Conservation (phyloP, 2,113 vertebrate species). For the Silurus asotus region DNA sequence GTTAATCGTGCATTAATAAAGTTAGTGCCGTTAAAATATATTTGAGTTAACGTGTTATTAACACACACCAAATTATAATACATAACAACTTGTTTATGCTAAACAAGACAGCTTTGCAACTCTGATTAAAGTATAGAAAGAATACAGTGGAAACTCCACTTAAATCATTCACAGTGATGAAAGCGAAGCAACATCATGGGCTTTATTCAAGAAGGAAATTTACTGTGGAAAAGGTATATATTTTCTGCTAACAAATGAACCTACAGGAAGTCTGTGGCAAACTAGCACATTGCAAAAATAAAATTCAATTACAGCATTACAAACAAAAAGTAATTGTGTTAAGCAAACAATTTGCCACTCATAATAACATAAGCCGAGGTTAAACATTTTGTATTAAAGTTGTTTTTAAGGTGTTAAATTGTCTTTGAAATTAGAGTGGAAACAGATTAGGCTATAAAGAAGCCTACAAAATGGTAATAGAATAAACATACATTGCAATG, state of each 20-base stretch:
- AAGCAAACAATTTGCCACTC: conserved; percentile 30
- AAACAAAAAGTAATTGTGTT: conserved; percentile 18
- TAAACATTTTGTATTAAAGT: conserved; percentile 33
- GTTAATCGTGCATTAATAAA: too few species aligned
- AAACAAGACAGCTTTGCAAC: background rate
- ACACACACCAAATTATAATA: background rate
- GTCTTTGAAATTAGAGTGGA: conserved; percentile 33
- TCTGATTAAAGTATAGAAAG: background rate
- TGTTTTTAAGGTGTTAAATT: conserved; percentile 35
- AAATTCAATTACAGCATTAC: background rate
- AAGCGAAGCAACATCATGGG: background rate
- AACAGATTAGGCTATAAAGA: conserved; percentile 33
- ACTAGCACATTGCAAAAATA: conserved; percentile 30
- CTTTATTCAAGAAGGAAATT: conserved; percentile 8
- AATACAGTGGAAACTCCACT: background rate
- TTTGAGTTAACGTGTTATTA: too few species aligned
- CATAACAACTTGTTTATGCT: background rate
- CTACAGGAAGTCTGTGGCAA: conserved; percentile 21
- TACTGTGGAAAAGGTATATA: conserved; percentile 1
- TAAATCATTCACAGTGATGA: background rate
- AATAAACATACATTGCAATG: conserved; percentile 24
- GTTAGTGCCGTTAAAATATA: too few species aligned
- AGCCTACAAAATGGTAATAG: conserved; percentile 35
- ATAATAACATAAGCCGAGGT: conserved; percentile 14
- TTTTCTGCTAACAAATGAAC: conserved; percentile 17